Evolutionary conservation across 2,113 vertebrate genomes (phyloP), one percentile per base, ranked within the genome.

Genomic region (Corythaeola cristata): DNA sequence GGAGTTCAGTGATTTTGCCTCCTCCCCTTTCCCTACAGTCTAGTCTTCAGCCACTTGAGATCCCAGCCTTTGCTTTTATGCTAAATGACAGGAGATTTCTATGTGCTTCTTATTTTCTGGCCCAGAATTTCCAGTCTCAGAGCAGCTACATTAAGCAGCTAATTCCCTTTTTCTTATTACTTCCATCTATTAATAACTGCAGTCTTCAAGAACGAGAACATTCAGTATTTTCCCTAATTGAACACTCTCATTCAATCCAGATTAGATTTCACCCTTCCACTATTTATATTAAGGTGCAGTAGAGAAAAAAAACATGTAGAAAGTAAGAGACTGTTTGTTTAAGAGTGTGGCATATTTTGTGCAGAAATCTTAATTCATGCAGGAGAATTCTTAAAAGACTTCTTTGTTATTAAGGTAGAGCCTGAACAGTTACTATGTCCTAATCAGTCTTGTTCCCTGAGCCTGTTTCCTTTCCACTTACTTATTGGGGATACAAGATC

Each of bases 341-440:
- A 92, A 93, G 35, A 0, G 0, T 47, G 49, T 3, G 3, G 62
- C 49, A 53, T 64, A 93, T 92, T 96, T 92, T 86, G 17, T 93
- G 35, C 60, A 75, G 86, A 93, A 62, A 89, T 87, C 89, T 94
- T 88, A 92, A 89, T 90, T 78, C 39, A 82, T 56, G 53, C 33
- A 75, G 89, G 49, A 35, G 56, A 92, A 92, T 95, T 82, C 73
- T 93, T 96, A 95, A 96, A 96, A 91, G 94, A 87, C 86, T 79
- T 90, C 94, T 96, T 97, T 96, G 94, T 92, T 97, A 47, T 73
- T 93, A 52, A 85, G 73, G 73, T 55, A 75, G 28, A 91, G 15
- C 49, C 80, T 87, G 88, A 93, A 62, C 20, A 33, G 56, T 62
- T 81, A 68, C 86, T 53, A 47, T 37, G 69, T 72, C 63, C 66